Evolutionary conservation across 2,113 vertebrate genomes (phyloP), one percentile per base, ranked within the genome.

Genomic region (Eolophus roseicapilla): DNA sequence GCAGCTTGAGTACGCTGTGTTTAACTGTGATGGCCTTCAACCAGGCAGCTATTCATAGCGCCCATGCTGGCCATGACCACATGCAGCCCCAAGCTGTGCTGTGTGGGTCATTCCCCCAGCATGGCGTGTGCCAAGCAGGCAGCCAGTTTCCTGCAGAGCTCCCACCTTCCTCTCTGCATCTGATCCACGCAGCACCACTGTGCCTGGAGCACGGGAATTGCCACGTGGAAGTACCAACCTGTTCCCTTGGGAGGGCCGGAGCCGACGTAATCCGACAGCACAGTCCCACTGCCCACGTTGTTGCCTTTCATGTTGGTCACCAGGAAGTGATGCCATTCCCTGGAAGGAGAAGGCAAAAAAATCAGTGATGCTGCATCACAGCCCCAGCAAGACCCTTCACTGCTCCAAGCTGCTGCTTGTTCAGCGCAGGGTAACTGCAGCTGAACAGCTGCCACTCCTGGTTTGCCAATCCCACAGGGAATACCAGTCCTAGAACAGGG

Each of bases 261-360:
- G 73, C 99, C 99, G 2, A 99, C 98, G 0, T 99, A 99, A 95
- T 99, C 99, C 0, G 99, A 99, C 95, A 99, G 97, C 81, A 99
- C 98, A 0, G 95, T 97, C 28, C 99, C 99, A 1, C 98, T 99
- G 63, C 97, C 94, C 59, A 99, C 96, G 1, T 99, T 95, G 3
- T 98, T 99, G n/a, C 99, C 99, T 71, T 99, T 99, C 98, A 99
- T 99, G 97, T 99, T 99, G 94, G 99, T 98, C 88, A 99, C 98
- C 92, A 99, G 96, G 74, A 99, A 99, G 93, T 99, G 99, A 80
- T 99, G 99, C 99, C 99, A 99, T 65, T 99, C 99, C 95, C 99
- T 99, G 64, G 5, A 49, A 43, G 13, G 7, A 90, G 7, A 74
- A 15, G 13, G 50, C 28, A 84, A 18, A 75, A 75, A 41, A 35